These are phyloP conservation scores for Planiliza haematocheilus DNA, from an alignment of 2,113 vertebrate genomes.

Conservation along the genomic window DNA sequence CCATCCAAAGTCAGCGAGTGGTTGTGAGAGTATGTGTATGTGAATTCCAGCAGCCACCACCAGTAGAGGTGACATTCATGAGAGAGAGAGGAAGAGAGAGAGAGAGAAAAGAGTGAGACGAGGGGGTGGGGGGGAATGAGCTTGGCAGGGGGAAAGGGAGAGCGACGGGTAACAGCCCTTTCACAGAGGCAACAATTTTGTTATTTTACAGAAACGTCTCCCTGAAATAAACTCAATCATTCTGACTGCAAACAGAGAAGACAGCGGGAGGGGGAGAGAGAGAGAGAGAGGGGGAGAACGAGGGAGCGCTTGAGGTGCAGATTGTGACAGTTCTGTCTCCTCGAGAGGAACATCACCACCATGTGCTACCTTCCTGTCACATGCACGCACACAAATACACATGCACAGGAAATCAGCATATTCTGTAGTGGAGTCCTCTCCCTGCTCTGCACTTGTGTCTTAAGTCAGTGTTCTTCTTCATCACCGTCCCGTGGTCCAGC, in stretches of 20 bases:
- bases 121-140: slow-evolving; percentile 59
- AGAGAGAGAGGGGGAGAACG: slow-evolving; percentile 31
- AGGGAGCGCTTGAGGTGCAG: slow-evolving; percentile 59
- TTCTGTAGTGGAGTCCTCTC: slow-evolving; percentile 48
- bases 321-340: slow-evolving; percentile 75
- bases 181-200: slow-evolving; percentile 54
- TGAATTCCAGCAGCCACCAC: slow-evolving; percentile 84
- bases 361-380: slow-evolving; percentile 61
- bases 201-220: slow-evolving; percentile 46
- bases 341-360: slow-evolving; percentile 62
- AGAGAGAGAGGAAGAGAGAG: slow-evolving; percentile 57
- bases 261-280: too few relatives aligned
- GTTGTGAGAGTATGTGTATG: slow-evolving; percentile 74
- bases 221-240: slow-evolving; percentile 29
- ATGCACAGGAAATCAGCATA: slow-evolving; percentile 35
- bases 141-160: slow-evolving; percentile 44
- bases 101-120: neutral
- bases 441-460: slow-evolving; percentile 41
- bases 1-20: slow-evolving; percentile 80
- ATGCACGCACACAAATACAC: slow-evolving; percentile 15
- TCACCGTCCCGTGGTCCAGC: slow-evolving; percentile 18
- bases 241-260: slow-evolving; percentile 44
- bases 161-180: slow-evolving; percentile 61
- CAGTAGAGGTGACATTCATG: slow-evolving; percentile 88
- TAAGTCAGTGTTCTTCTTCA: slow-evolving; percentile 32